phyloP scores from a whole-genome alignment of 2,113 vertebrate species.

The Elephantulus edwardii region DNA sequence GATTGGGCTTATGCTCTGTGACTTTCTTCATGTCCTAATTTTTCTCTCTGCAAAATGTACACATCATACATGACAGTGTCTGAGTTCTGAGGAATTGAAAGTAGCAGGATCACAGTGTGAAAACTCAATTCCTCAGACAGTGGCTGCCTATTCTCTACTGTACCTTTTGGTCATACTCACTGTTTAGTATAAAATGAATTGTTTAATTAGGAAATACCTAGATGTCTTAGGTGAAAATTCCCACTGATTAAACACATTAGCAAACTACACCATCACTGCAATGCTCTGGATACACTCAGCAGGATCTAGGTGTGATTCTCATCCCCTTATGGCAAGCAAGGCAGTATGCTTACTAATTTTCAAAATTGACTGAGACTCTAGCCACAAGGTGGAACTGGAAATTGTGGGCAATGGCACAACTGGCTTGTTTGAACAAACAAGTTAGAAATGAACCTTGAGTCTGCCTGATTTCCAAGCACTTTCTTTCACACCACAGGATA shows the following conservation, averaged over 20 bases:
- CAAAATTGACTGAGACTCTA: not conserved
- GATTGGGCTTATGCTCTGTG: not conserved
- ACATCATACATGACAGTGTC: not conserved
- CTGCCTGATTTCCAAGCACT: not conserved
- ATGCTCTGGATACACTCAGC: not conserved
- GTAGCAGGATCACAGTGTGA: not conserved
- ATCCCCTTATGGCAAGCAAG: rapidly evolving
- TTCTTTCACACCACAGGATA: not conserved
- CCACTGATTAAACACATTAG: not conserved
- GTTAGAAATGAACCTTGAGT: not conserved
- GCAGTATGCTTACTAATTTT: not conserved
- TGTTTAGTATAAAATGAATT: not conserved
- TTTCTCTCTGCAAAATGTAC: not conserved
- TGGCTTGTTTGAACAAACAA: not conserved
- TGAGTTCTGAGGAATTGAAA: not conserved
- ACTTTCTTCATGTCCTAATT: not conserved
- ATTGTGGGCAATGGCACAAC: not conserved
- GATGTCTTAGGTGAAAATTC: not conserved
- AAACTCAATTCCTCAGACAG: not conserved
- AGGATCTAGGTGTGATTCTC: not conserved
- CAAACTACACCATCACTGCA: not conserved
- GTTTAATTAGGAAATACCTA: not conserved
- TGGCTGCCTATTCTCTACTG: rapidly evolving
- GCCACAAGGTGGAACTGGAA: not conserved
- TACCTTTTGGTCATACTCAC: not conserved